phyloP scores from a whole-genome alignment of 2,113 vertebrate species.

The Sterrhoptilus dennistouni region DNA sequence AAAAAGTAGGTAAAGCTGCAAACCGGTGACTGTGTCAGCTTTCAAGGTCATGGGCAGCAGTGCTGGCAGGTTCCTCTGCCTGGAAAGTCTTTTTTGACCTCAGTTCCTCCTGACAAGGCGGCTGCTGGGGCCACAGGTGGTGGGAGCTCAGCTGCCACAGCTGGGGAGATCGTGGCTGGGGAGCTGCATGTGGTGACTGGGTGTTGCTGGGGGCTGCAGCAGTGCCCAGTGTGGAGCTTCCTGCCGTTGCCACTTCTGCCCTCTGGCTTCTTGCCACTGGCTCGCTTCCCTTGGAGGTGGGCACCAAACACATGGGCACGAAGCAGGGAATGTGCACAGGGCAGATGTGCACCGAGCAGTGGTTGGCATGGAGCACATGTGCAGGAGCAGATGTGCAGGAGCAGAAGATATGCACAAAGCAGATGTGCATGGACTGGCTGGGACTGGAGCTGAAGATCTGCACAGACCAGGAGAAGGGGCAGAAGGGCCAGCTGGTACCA shows the following conservation, averaged over 20 bases:
- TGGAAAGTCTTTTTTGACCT: not conserved
- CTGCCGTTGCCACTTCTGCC: not conserved
- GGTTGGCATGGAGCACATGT: not conserved
- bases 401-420: not conserved
- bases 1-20: not conserved
- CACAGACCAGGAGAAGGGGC: fast-evolving
- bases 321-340: not conserved
- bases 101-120: fast-evolving
- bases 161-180: not conserved
- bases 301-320: fast-evolving
- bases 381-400: not conserved
- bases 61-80: not conserved
- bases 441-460: not conserved
- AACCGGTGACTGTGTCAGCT: not conserved
- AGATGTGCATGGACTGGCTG: not conserved
- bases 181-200: fast-evolving
- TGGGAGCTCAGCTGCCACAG: fast-evolving
- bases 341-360: not conserved
- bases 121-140: fast-evolving
- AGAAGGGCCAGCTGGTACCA: not conserved
- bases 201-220: not conserved
- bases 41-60: not conserved
- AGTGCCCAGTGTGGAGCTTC: not conserved
- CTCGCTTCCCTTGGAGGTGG: not conserved
- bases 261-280: not conserved